Evolutionary conservation across 1,140 invertebrate genomes (phyloP).

Genomic region (Prorops nasuta): DNA sequence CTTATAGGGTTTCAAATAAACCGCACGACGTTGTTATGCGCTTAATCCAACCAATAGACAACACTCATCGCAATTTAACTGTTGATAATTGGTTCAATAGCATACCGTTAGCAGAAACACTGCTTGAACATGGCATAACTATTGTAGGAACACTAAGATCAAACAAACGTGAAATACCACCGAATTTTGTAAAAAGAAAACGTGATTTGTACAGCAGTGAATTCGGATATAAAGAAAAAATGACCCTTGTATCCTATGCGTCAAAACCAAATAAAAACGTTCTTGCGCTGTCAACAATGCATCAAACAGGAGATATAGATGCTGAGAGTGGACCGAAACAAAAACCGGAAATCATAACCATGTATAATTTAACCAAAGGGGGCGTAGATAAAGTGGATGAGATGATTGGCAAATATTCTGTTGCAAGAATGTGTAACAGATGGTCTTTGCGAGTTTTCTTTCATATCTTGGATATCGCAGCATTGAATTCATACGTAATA

Average conservation of each 20-base stretch:
- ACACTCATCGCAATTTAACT: slow-evolving; percentile 45
- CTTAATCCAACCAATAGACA: slow-evolving; percentile 36
- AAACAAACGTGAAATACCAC: background rate
- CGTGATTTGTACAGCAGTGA: background rate
- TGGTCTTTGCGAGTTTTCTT: slow-evolving; percentile 32
- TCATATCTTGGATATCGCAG: background rate
- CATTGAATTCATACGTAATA: background rate
- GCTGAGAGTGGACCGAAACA: background rate
- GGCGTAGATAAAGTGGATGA: slow-evolving; percentile 45
- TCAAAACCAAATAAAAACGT: background rate
- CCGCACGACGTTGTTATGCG: slow-evolving; percentile 36
- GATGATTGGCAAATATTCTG: slow-evolving; percentile 31
- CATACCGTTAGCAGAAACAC: slow-evolving; percentile 36
- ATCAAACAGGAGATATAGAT: background rate
- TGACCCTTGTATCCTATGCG: slow-evolving; percentile 1
- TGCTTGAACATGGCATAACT: slow-evolving; percentile 37
- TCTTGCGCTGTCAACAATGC: background rate
- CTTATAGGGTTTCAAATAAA: slow-evolving; percentile 27
- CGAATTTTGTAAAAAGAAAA: background rate
- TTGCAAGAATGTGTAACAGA: slow-evolving; percentile 23
- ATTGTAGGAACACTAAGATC: slow-evolving; percentile 16
- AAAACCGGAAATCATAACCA: slow-evolving; percentile 42
- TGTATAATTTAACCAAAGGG: slow-evolving; percentile 46
- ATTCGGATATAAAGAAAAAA: background rate
- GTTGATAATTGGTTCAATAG: slow-evolving; percentile 46